Percentiles rank a stretch among this genome's conserved stretches.
Conservation (phyloP, 2,888 invertebrate species). For the Megastigmus dorsalis region DNA sequence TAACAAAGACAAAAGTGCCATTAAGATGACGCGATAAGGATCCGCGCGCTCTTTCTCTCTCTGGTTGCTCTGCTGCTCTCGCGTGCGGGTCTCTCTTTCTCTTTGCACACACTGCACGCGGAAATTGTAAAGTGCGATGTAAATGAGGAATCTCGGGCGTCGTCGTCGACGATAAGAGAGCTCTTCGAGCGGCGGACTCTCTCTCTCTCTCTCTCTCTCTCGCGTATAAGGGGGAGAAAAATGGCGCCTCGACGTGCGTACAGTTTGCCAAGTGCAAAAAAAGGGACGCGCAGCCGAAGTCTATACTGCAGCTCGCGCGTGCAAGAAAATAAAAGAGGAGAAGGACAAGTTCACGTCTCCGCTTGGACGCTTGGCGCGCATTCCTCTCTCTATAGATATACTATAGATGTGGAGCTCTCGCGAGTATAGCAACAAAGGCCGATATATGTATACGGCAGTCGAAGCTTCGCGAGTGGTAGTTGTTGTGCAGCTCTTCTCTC, state of each 20-base stretch:
- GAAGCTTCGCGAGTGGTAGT: too few relatives aligned
- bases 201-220: too few relatives aligned
- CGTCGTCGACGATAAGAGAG: constrained; percentile 43
- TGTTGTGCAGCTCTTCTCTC: constrained; percentile 23
- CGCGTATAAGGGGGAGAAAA: too few relatives aligned
- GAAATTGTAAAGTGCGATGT: constrained; percentile 46
- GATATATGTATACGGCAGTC: background rate
- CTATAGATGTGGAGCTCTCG: too few relatives aligned
- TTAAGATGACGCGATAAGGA: constrained; percentile 40
- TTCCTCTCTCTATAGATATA: too few relatives aligned
- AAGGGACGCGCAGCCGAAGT: too few relatives aligned
- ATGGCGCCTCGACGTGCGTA: too few relatives aligned
- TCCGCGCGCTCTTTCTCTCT: too few relatives aligned
- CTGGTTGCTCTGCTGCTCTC: too few relatives aligned
- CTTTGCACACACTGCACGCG: constrained; percentile 7
- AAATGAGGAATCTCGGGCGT: constrained; percentile 47
- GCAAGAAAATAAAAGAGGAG: background rate
- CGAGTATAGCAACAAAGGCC: background rate
- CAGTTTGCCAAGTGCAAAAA: background rate
- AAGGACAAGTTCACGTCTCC: constrained; percentile 36
- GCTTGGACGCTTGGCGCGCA: too few relatives aligned
- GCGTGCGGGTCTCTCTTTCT: background rate
- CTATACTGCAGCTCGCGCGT: background rate
- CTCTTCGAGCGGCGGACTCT: background rate
- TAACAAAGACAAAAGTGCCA: constrained; percentile 42